Conservation (phyloP, 2,797 vertebrate genomes). For the Sebastes hopkinsi region DNA sequence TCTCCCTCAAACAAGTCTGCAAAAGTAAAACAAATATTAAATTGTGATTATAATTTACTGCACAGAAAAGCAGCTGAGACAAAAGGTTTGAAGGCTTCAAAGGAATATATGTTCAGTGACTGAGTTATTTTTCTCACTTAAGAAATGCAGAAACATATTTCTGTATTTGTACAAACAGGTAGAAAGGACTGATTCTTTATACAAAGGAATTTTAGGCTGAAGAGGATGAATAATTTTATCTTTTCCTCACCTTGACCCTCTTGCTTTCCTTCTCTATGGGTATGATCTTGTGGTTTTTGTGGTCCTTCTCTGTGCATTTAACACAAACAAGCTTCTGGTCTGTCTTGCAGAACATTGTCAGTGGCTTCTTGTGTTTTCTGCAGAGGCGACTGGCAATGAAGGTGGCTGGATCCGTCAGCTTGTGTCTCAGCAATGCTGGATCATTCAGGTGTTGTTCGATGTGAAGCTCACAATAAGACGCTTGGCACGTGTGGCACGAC, state of each 20-base stretch:
- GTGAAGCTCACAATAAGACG: constrained; percentile 66
- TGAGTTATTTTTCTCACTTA: no score
- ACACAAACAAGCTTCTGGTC: constrained; percentile 60
- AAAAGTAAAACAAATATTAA: neutral
- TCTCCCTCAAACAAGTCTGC: constrained; percentile 45
- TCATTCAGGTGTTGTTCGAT: constrained; percentile 42
- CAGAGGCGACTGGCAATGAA: constrained; percentile 55
- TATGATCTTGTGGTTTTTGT: constrained; percentile 45
- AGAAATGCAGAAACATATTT: neutral
- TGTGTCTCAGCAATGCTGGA: constrained; percentile 52
- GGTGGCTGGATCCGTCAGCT: constrained; percentile 52
- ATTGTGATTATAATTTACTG: no score
- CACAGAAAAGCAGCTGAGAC: no score
- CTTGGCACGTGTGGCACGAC: constrained; percentile 67
- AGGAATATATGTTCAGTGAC: no score
- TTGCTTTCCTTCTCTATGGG: constrained; percentile 47
- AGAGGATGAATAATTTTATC: neutral
- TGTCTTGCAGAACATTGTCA: constrained; percentile 66
- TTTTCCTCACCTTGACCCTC: constrained; percentile 60
- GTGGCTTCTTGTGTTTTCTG: constrained; percentile 52
- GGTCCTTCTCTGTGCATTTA: constrained; percentile 42
- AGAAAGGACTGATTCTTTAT: neutral
- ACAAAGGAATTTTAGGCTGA: neutral
- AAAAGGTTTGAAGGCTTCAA: no score
- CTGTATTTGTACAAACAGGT: neutral